Conservation (phyloP, 2,888 invertebrate species). For the Netelia inedita region DNA sequence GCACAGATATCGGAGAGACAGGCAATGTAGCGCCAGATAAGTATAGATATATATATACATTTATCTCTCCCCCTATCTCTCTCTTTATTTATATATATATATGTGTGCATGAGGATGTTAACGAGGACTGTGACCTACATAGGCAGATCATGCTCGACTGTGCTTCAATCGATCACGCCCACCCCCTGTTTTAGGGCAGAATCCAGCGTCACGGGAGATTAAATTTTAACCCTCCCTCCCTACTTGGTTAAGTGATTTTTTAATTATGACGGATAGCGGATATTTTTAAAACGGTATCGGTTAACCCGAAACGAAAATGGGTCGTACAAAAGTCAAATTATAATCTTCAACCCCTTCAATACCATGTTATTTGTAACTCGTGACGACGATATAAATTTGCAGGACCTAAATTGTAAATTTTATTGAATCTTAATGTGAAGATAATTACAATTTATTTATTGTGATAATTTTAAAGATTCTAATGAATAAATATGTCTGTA, state of each 20-base stretch:
- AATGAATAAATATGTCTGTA: background rate
- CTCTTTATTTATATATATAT: slow-evolving; percentile 3
- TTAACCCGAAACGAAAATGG: background rate
- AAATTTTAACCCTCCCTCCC: background rate
- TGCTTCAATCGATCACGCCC: slow-evolving; percentile 49
- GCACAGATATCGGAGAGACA: slow-evolving; percentile 51
- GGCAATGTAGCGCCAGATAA: slow-evolving; percentile 56
- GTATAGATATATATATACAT: slow-evolving; percentile 13
- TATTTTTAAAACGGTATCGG: background rate
- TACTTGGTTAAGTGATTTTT: background rate
- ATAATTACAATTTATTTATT: no score
- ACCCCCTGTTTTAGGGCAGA: slow-evolving; percentile 40
- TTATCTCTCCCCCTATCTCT: no score
- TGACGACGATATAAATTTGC: no score
- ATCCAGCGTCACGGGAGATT: slow-evolving; percentile 22
- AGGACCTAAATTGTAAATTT: no score
- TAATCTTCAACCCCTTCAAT: background rate
- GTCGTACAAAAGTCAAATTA: background rate
- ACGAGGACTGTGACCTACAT: slow-evolving; percentile 66
- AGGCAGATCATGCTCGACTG: slow-evolving; percentile 57
- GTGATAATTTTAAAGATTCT: background rate
- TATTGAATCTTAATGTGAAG: no score
- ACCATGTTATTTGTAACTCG: no score
- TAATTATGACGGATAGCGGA: background rate
- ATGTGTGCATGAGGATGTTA: slow-evolving; percentile 48